Evolutionary conservation across 2,113 vertebrate species (phyloP).

Genomic region (Calonectris borealis): DNA sequence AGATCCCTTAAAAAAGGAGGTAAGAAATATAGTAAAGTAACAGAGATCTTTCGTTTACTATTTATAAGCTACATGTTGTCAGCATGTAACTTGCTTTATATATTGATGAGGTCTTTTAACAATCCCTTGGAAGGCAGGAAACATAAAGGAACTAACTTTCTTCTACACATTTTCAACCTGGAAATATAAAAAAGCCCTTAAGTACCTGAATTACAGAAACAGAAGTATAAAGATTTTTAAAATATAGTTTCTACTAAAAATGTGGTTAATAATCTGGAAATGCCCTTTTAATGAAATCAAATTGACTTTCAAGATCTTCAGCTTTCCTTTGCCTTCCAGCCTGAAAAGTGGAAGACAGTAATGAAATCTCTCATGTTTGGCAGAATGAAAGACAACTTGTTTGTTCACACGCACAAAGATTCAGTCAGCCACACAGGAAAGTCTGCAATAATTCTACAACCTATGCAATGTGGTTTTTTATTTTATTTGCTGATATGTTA

Average conservation of each 20-base stretch:
- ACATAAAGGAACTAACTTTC: background rate
- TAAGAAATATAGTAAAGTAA: conserved; percentile 56
- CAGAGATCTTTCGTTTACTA: background rate
- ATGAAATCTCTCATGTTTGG: background rate
- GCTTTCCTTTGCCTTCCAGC: conserved; percentile 29
- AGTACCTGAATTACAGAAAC: background rate
- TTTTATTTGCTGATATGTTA: background rate
- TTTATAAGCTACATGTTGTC: background rate
- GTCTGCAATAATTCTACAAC: background rate
- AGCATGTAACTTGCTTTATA: background rate
- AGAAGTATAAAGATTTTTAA: background rate
- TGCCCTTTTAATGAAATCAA: conserved; percentile 13
- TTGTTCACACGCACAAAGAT: background rate
- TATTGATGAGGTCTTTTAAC: conserved; percentile 4
- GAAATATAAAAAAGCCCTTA: background rate
- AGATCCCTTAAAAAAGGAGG: conserved; percentile 46
- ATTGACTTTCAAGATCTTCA: background rate
- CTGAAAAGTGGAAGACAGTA: conserved; percentile 4
- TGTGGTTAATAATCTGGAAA: background rate
- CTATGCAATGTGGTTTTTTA: background rate
- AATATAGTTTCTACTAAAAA: background rate
- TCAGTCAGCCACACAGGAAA: background rate
- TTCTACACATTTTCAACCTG: background rate
- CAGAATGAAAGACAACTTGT: conserved; percentile 9
- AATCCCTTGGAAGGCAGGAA: conserved; percentile 1